These are phyloP conservation scores for Heliocidaris erythrogramma DNA, from an alignment of 35 echinoderm and acorn worm species.

Conservation along the genomic window DNA sequence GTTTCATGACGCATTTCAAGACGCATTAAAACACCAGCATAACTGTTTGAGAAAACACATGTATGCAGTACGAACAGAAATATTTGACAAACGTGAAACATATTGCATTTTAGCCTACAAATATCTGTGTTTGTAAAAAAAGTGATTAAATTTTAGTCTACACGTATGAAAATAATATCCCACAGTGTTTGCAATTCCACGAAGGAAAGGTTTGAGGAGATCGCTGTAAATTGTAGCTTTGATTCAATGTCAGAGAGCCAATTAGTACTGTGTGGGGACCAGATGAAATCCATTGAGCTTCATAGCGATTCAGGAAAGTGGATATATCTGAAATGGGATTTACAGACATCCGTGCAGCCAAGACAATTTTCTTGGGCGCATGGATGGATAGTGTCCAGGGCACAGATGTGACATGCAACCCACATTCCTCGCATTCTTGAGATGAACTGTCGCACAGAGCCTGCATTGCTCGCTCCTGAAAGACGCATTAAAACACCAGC, in stretches of 20 bases:
- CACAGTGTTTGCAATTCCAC: no score
- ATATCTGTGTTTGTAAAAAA: no score
- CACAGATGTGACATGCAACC: neutral
- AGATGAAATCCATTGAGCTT: neutral
- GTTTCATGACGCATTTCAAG: no score
- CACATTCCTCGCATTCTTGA: neutral
- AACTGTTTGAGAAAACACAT: no score
- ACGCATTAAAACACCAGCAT: no score
- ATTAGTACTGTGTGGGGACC: neutral
- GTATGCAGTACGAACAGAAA: no score
- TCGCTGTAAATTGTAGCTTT: neutral
- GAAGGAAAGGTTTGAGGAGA: neutral
- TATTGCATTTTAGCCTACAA: no score
- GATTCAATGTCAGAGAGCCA: neutral
- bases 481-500: neutral
- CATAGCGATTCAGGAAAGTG: neutral
- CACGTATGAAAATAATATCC: no score
- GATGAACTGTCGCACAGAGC: neutral
- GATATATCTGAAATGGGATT: neutral
- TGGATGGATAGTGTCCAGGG: neutral
- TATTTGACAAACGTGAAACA: no score
- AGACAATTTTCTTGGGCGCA: neutral
- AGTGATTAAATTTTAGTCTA: no score
- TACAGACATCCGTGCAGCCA: neutral
- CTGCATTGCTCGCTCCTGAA: neutral